A percentile compares a stretch with the other conserved stretches of the same genome.
Evolutionary conservation across 2,797 vertebrate species (phyloP).

Genomic region (Lutra lutra): DNA sequence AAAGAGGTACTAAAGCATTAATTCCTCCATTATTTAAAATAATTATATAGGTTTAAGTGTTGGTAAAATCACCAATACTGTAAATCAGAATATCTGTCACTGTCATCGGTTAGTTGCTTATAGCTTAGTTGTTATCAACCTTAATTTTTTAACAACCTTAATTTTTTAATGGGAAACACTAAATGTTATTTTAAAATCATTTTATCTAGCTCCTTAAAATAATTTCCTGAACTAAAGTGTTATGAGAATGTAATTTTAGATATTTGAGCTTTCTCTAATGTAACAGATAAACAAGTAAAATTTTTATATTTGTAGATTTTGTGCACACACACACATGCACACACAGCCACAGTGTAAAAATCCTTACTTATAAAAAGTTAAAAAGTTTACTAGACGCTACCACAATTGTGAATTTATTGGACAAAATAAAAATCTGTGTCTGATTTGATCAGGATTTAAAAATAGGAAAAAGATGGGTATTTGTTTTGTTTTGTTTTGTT

Average conservation of each 20-base stretch:
- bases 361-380: background rate
- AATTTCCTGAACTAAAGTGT: background rate
- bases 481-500: background rate
- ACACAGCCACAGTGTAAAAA: background rate
- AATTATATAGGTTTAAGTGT: slow-evolving; percentile 22
- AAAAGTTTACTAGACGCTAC: background rate
- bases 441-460: background rate
- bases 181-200: slow-evolving; percentile 27
- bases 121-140: background rate
- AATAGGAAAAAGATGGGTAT: background rate
- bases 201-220: background rate
- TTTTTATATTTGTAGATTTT: background rate
- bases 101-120: background rate
- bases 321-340: background rate
- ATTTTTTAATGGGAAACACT: background rate
- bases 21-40: slow-evolving; percentile 39
- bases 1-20: slow-evolving; percentile 53
- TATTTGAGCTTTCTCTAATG: background rate
- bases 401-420: background rate
- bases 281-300: background rate
- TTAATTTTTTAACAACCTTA: background rate
- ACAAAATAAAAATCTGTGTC: background rate
- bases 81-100: background rate
- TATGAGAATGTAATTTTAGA: background rate
- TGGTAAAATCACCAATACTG: background rate